Evolutionary conservation across 2,888 invertebrate genomes (phyloP).

Genomic region (Vannuccia rotundouncinata): DNA sequence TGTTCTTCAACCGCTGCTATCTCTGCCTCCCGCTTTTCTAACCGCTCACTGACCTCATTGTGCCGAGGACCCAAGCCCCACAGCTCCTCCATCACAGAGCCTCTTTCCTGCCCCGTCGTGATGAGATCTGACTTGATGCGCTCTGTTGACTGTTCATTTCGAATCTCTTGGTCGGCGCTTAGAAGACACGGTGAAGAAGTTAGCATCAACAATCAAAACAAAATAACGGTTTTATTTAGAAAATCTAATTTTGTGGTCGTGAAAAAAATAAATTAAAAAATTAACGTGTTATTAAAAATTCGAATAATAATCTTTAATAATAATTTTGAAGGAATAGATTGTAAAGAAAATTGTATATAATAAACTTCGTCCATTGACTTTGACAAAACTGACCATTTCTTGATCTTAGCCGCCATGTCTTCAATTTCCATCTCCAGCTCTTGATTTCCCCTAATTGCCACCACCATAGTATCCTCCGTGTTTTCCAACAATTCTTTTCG

Average conservation of each 20-base stretch:
- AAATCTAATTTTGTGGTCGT: too few species aligned
- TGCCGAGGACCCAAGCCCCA: not conserved
- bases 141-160: not conserved
- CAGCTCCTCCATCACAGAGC: not conserved
- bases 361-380: not conserved
- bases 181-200: not conserved
- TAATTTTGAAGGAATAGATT: too few species aligned
- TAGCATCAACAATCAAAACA: too few species aligned
- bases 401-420: not conserved
- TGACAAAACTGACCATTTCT: not conserved
- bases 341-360: not conserved
- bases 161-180: not conserved
- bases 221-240: too few species aligned
- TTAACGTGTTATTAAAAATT: too few species aligned
- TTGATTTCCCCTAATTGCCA: not conserved
- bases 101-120: not conserved
- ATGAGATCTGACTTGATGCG: not conserved
- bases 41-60: not conserved
- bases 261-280: too few species aligned
- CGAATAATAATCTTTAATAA: too few species aligned
- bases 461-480: not conserved
- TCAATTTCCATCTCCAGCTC: slow-evolving; percentile 7
- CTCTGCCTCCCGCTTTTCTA: not conserved
- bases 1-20: not conserved
- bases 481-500: not conserved